phyloP scores from a whole-genome alignment of 1,140 invertebrate species.

The Meteorus sp. region DNA sequence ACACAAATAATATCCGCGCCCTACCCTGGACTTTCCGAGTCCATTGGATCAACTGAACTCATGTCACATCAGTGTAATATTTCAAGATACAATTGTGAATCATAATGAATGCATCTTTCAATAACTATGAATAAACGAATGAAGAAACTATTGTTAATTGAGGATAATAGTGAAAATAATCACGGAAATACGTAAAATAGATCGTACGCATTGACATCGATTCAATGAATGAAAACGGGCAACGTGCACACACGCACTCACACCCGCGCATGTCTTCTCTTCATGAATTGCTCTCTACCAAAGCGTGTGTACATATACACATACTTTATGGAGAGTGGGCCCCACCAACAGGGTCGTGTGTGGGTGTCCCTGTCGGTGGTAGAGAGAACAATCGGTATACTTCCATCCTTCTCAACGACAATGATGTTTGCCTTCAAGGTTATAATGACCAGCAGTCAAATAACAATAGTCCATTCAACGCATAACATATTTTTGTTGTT shows the following conservation, averaged over 20 bases:
- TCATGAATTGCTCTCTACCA: constrained; percentile 25
- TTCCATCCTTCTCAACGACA: constrained; percentile 15
- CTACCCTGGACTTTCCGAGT: constrained; percentile 21
- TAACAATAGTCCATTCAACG: no score
- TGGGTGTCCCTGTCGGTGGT: constrained; percentile 15
- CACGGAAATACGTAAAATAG: constrained; percentile 29
- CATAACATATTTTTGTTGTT: no score
- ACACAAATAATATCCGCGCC: background rate
- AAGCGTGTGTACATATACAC: constrained; percentile 16
- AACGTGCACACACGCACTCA: constrained; percentile 34
- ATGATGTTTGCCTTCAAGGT: constrained; percentile 21
- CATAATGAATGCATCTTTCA: background rate
- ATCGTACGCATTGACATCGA: constrained; percentile 42
- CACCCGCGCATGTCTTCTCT: constrained; percentile 25
- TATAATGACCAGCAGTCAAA: no score
- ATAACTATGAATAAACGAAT: background rate
- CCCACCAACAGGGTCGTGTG: constrained; percentile 7
- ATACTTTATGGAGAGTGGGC: constrained; percentile 14
- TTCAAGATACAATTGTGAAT: background rate
- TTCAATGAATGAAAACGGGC: constrained; percentile 46
- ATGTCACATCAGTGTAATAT: constrained; percentile 18
- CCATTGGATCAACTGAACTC: constrained; percentile 20
- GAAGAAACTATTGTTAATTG: background rate
- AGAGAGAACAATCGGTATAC: constrained; percentile 26
- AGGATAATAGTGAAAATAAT: background rate